Percentiles rank a stretch among this genome's conserved stretches.
These are phyloP conservation scores for Athene noctua DNA, from an alignment of 2,113 vertebrate species.

Conservation along the genomic window DNA sequence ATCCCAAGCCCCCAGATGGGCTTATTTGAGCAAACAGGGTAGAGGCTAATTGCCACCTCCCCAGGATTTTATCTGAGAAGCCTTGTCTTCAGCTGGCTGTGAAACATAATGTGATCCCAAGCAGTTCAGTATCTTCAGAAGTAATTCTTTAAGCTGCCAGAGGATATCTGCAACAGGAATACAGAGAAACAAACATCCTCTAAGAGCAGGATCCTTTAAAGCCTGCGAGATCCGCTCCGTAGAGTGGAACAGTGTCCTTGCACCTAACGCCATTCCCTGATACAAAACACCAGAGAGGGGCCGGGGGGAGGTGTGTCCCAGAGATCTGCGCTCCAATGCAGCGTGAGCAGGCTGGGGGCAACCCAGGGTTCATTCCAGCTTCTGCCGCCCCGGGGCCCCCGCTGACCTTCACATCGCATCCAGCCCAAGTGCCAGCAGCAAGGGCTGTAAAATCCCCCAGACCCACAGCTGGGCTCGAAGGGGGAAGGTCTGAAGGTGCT, in stretches of 20 bases:
- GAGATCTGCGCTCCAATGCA: neutral
- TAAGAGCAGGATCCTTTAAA: neutral
- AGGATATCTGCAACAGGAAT: neutral
- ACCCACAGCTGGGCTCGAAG: accelerated
- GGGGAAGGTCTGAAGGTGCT: neutral
- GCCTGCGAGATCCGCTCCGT: neutral
- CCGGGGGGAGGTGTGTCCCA: neutral
- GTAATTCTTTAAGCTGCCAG: neutral
- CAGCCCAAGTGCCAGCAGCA: accelerated
- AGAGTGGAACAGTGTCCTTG: neutral
- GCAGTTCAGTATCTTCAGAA: neutral
- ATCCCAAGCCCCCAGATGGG: neutral
- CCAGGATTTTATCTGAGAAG: neutral
- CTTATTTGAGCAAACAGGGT: neutral
- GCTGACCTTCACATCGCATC: accelerated
- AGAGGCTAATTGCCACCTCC: neutral
- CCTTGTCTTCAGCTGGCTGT: neutral
- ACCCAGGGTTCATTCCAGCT: neutral
- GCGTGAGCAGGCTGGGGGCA: neutral
- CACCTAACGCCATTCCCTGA: accelerated
- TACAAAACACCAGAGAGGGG: neutral
- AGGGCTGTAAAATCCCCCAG: neutral
- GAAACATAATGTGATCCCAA: neutral
- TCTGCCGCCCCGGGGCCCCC: accelerated
- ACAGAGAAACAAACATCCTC: neutral